Evolutionary conservation across 1,140 invertebrate species (phyloP), one percentile per base, ranked within the genome.

Genomic region (Eumaeus atala): DNA sequence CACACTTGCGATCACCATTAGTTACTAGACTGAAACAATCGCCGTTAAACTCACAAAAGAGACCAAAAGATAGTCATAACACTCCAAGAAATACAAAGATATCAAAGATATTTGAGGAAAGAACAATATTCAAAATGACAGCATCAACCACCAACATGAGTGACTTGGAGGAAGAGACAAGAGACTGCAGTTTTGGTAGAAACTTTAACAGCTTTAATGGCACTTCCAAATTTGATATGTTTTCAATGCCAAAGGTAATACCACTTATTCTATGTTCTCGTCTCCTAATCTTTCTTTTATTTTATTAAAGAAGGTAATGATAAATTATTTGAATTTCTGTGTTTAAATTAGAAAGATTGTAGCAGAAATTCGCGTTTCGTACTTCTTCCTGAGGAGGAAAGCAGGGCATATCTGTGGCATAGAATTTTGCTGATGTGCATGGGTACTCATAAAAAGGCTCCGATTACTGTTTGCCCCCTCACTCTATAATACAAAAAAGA

Each of bases 101-200:
- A 9, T 62, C 69, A 1, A 69, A 61, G 50, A 73, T 87, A 36
- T 77, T 79, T 40, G 77, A 87, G 56, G 84, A 87, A 10, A 53
- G 84, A 21, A 70, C 67, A 0, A 72, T 56, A 28, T 87, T 81
- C 51, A 84, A 74, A 48, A 80, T 78, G 72, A 62, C 69, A 77
- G 82, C 52, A 80, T 80, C 37, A 74, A 86, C 59, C 83, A 84
- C 55, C 40, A 52, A 21, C n/a, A 66, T 73, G 28, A 69, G 64
- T 4, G 67, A 82, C 42, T 59, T 81, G 17, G 77, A 80, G 9
- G 83, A 86, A n/a, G 80, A 83, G 28, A 70, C 83, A 0, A 70
- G 77, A 21, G 83, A 84, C 48, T 83, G 73, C 51, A 57, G 67
- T 1, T 83, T 79, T 48, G 62, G 61, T 17, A 67, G 70, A 0